Conservation (phyloP, 2,888 invertebrate genomes). For the Epinotia ramella region DNA sequence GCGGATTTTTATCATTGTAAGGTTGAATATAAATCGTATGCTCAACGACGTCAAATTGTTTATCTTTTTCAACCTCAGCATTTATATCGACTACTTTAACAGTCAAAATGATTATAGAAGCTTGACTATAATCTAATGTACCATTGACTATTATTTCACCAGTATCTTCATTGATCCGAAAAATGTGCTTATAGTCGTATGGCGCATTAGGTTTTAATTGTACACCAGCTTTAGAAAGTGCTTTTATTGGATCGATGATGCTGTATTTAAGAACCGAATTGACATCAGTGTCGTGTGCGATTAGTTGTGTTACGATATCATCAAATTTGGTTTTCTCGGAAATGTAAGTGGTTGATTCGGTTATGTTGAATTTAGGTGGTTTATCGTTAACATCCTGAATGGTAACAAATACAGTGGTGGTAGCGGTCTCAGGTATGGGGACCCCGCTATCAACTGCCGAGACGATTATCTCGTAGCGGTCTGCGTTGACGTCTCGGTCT, state of each 20-base stretch:
- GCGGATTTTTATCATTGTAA: conserved; percentile 90
- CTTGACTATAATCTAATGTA: conserved; percentile 89
- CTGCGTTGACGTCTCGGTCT: conserved; percentile 88
- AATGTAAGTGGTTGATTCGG: conserved; percentile 88
- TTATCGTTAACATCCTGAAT: conserved; percentile 93
- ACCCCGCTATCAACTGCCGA: conserved; percentile 91
- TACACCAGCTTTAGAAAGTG: conserved; percentile 91
- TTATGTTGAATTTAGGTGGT: conserved; percentile 89
- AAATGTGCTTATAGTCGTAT: conserved; percentile 88
- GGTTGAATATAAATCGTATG: conserved; percentile 92
- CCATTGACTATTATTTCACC: conserved; percentile 89
- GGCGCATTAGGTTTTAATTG: conserved; percentile 86
- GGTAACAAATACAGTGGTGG: conserved; percentile 89
- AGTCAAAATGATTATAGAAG: conserved; percentile 90
- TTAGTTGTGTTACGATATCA: conserved; percentile 86
- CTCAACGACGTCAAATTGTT: conserved; percentile 88
- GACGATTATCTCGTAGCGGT: conserved; percentile 89
- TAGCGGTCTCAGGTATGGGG: conserved; percentile 91
- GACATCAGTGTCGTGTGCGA: conserved; percentile 89
- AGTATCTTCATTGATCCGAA: conserved; percentile 88
- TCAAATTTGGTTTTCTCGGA: conserved; percentile 88
- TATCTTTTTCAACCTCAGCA: conserved; percentile 87
- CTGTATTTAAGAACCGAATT: conserved; percentile 89
- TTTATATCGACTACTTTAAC: conserved; percentile 89
- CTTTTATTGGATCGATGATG: conserved; percentile 88